Base-by-base conservation (phyloP, 2,888 invertebrate genomes). In the Heliconius ethilla region DNA sequence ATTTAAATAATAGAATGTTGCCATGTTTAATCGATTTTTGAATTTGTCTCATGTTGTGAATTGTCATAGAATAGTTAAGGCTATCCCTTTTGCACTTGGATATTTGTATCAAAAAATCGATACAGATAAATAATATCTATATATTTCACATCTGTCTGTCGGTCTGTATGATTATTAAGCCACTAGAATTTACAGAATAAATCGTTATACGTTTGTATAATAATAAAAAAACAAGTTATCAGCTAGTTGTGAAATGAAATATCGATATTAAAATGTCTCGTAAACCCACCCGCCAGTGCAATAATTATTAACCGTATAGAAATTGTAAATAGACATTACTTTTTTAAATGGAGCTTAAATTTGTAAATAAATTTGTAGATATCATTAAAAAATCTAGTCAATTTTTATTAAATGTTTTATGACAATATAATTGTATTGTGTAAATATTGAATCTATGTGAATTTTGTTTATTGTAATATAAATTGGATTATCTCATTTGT, bases 401-500 rank as follows among this genome's bases (percentile, higher is more conserved):
- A 94, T 93, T 94, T 93, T 90, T 90, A 92, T 90, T 92, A 84
- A 90, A 91, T 91, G 91, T 93, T 92, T 91, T 91, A 91, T 89
- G 92, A 93, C 93, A 93, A 94, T 94, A 92, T 92, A 86, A 93
- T 91, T 92, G 92, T 91, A 93, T 84, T 86, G 88, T 93, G 90
- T 93, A 92, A 86, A 91, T 91, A 89, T 87, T 86, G 84, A 86
- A 88, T 89, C 85, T 88, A 90, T 92, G 89, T 91, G 89, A 88
- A 83, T 87, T 70, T 88, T 88, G 88, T 89, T 90, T 89, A 84
- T 84, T 90, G 88, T 91, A 90, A 90, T 90, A 91, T 90, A 91
- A 88, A 89, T 88, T 84, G 37, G 90, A 90, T 91, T 78, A 79
- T 79, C 87, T 87, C 86, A 72, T 76, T 51, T 18, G 59, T 79